These are phyloP conservation scores for Netelia melanura DNA, from an alignment of 2,888 invertebrate genomes.

Conservation along the genomic window DNA sequence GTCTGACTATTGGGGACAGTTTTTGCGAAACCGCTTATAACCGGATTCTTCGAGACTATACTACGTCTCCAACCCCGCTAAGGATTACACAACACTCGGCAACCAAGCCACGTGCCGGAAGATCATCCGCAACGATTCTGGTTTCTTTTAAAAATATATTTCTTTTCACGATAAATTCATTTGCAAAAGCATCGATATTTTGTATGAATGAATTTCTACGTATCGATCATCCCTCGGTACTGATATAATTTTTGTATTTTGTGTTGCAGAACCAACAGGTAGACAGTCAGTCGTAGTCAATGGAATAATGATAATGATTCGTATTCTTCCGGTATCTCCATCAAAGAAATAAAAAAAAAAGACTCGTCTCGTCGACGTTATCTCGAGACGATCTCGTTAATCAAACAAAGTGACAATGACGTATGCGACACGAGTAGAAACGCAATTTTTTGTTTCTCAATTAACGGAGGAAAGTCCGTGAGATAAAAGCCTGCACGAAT, in stretches of 20 bases:
- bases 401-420: conserved; percentile 21
- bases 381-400: conserved; percentile 18
- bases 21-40: conserved; percentile 62
- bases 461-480: conserved; percentile 22
- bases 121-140: conserved; percentile 38
- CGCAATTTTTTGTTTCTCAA: neutral
- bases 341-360: neutral
- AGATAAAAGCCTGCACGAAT: conserved; percentile 1
- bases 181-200: neutral
- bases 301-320: conserved; percentile 48
- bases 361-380: conserved; percentile 2
- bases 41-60: conserved; percentile 57
- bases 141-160: neutral
- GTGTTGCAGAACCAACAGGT: conserved; percentile 1
- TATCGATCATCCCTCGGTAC: neutral
- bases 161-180: neutral
- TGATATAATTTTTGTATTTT: neutral
- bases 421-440: neutral
- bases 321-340: neutral
- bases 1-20: neutral
- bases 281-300: conserved; percentile 28
- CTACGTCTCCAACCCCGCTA: conserved; percentile 21
- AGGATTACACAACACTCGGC: conserved; percentile 35
- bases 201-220: neutral
- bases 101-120: conserved; percentile 38